These are phyloP conservation scores for Aphis craccivora DNA, from an alignment of 1,140 invertebrate species.

Conservation along the genomic window DNA sequence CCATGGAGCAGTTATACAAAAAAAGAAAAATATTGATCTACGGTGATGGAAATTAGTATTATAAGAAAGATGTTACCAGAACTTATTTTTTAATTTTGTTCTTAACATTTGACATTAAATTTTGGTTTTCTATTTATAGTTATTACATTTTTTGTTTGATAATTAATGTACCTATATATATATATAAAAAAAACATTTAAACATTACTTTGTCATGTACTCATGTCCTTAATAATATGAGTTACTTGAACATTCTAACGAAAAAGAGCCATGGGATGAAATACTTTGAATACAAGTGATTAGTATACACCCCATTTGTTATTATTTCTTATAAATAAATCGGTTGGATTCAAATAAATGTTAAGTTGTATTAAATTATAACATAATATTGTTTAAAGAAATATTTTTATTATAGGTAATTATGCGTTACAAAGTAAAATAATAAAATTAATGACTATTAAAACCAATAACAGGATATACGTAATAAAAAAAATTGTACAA, in stretches of 20 bases:
- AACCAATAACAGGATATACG: no score
- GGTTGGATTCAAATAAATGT: no score
- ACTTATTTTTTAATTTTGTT: not conserved
- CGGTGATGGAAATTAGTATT: no score
- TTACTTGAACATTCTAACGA: not conserved
- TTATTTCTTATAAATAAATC: no score
- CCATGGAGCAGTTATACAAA: not conserved
- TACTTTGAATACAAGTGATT: not conserved
- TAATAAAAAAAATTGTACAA: no score
- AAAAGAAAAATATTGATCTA: not conserved
- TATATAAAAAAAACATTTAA: not conserved
- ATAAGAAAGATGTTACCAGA: not conserved
- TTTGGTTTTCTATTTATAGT: not conserved
- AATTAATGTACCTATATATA: not conserved
- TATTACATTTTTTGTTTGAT: not conserved
- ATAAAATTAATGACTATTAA: no score
- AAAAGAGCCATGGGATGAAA: not conserved
- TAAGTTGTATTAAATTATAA: no score
- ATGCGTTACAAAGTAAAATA: no score
- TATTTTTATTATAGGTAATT: no score
- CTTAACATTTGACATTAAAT: not conserved
- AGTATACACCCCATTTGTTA: no score
- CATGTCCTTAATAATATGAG: not conserved
- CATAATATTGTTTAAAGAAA: no score
- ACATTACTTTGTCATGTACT: not conserved